Conservation (phyloP, 2,113 vertebrate species). For the Acanthochromis polyacanthus region DNA sequence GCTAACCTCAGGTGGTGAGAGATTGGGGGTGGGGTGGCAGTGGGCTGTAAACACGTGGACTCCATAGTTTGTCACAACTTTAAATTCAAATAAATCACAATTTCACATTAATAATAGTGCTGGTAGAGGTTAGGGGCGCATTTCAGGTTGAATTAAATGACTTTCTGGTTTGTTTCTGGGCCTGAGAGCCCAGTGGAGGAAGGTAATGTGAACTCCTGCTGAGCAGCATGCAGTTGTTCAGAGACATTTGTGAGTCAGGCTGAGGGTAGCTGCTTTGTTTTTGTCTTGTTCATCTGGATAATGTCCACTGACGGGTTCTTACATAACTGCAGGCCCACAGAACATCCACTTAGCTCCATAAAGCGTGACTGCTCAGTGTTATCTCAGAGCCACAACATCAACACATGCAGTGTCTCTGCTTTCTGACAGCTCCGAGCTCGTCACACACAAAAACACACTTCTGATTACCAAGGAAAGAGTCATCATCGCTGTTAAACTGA, state of each 20-base stretch:
- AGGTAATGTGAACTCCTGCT: conserved; percentile 15
- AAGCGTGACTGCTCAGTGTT: conserved; percentile 64
- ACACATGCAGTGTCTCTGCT: conserved; percentile 6
- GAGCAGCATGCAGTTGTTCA: conserved; percentile 39
- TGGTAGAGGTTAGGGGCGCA: background rate
- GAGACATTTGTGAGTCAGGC: conserved; percentile 59
- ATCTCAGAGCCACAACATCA: conserved; percentile 33
- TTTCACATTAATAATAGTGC: too few relatives aligned
- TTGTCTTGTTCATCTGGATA: conserved; percentile 76
- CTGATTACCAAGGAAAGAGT: background rate
- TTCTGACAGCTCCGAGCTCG: conserved; percentile 11
- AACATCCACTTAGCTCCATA: conserved; percentile 72
- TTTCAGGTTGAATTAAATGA: background rate
- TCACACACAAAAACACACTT: conserved; percentile 1
- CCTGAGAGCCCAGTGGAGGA: background rate
- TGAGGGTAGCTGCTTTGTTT: conserved; percentile 72
- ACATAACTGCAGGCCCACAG: conserved; percentile 63
- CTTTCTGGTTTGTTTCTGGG: background rate
- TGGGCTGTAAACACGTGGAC: conserved; percentile 75
- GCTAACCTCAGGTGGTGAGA: conserved; percentile 52
- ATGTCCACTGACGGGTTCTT: conserved; percentile 72
- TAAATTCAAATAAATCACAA: background rate
- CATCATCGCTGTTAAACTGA: background rate
- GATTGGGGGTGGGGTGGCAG: conserved; percentile 55
- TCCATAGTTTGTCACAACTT: conserved; percentile 44